phyloP scores from a whole-genome alignment of 2,888 invertebrate genomes.

The Trimorus sp. region DNA sequence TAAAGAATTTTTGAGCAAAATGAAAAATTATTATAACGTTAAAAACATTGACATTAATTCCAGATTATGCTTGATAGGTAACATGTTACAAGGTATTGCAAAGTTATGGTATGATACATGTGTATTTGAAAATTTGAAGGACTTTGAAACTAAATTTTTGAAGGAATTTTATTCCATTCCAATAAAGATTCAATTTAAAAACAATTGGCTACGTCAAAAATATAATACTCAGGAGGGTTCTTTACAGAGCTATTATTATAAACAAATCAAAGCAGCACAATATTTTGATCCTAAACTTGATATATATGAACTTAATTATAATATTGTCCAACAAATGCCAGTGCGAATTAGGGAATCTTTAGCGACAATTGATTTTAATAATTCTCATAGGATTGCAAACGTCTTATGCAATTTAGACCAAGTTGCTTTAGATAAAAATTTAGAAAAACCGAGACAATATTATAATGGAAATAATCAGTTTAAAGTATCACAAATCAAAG shows the following conservation, averaged over 20 bases:
- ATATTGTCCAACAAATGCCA: conserved; percentile 10
- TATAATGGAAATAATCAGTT: too few species aligned
- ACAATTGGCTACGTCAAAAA: conserved; percentile 18
- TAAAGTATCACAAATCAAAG: too few species aligned
- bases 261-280: conserved; percentile 8
- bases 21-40: conserved; percentile 6
- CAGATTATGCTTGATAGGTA: conserved; percentile 9
- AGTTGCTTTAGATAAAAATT: neutral
- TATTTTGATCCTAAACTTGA: conserved; percentile 8
- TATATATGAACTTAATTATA: conserved; percentile 14
- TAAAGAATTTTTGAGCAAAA: too few species aligned
- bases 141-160: conserved; percentile 32
- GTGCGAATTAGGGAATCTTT: neutral
- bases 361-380: conserved; percentile 1
- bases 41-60: conserved; percentile 18
- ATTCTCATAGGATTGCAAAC: neutral
- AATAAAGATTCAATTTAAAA: conserved; percentile 19
- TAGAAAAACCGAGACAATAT: neutral
- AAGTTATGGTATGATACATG: conserved; percentile 17
- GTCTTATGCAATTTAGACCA: conserved; percentile 8
- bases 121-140: conserved; percentile 17
- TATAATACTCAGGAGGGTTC: neutral
- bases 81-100: conserved; percentile 12
- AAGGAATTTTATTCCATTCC: conserved; percentile 36
- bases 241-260: conserved; percentile 16